Evolutionary conservation across 2,888 invertebrate species (phyloP), one percentile per base, ranked within the genome.

Genomic region (Urechis unicinctus): DNA sequence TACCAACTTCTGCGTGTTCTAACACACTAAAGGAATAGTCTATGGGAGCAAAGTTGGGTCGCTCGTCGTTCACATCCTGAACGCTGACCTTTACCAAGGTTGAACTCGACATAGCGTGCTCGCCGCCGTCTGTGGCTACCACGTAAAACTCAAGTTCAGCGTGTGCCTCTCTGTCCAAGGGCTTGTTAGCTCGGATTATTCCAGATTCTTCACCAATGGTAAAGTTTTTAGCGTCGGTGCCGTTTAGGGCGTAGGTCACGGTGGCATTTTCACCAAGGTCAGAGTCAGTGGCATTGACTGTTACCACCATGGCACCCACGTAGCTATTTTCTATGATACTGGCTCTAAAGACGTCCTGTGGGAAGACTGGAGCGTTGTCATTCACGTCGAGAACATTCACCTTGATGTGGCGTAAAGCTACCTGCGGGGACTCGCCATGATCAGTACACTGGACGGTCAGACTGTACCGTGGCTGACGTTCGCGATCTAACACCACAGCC

Each of bases 151-250:
- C 85, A 70, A 91, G 93, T 52, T 87, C 85, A 70, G 85, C 88
- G 54, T 87, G 83, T 57, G 86, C 83, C 73, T 95, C 94, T 70
- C 90, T 93, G 79, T 94, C 93, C 71, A 94, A 93, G 0, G 88
- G 84, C 0, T 86, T 83, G 53, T 86, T 86, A 0, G 91, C 88
- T 2, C 86, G 87, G 0, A 94, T 86, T 31, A 87, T 76, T 0
- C 94, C 94, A 1, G 87, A 84, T 1, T 79, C 78, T 0, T 86
- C 73, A 75, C 93, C 89, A 41, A 94, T 86, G 57, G 85, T 83
- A 72, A 94, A 94, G 69, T 89, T 82, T 70, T 87, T 87, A 85
- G 86, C 88, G 1, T 83, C 82, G 17, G 44, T 22, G n/a, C 84
- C 82, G 2, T 64, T 61, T 29, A 56, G 22, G 17, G 41, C 68